phyloP scores from a whole-genome alignment of 2,888 invertebrate genomes.

The Criorhina ranunculi region DNA sequence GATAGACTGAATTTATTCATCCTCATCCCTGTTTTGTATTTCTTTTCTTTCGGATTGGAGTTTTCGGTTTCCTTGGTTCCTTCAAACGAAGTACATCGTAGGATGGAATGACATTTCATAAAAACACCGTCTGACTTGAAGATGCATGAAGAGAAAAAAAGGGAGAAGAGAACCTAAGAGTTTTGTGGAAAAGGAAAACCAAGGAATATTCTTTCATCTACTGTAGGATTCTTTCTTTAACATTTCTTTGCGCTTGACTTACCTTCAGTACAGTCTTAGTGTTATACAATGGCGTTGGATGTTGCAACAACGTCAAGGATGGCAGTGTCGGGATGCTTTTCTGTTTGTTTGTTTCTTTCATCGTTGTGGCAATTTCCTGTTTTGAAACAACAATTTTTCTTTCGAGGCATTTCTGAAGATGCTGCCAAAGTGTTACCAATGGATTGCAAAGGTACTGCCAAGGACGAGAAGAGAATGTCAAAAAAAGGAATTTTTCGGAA shows the following conservation, averaged over 20 bases:
- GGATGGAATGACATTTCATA: conserved; percentile 64
- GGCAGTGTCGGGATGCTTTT: conserved; percentile 17
- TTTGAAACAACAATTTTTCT: conserved; percentile 18
- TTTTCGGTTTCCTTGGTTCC: conserved; percentile 30
- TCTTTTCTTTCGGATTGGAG: conserved; percentile 17
- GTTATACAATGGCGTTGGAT: conserved; percentile 59
- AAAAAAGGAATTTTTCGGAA: too few relatives aligned
- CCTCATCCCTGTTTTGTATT: conserved; percentile 37
- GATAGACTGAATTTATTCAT: conserved; percentile 49
- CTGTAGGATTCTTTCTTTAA: conserved; percentile 36
- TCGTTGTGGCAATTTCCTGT: conserved; percentile 54
- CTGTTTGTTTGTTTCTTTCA: conserved; percentile 35
- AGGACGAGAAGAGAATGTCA: too few relatives aligned
- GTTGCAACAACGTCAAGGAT: conserved; percentile 34
- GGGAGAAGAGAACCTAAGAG: neutral
- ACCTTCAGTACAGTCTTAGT: conserved; percentile 61
- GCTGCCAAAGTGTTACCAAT: conserved; percentile 19
- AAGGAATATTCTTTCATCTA: conserved; percentile 59
- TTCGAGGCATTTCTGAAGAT: neutral
- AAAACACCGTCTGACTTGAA: conserved; percentile 58
- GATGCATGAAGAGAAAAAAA: conserved; percentile 36
- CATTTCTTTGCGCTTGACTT: conserved; percentile 63
- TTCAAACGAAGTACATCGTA: conserved; percentile 21
- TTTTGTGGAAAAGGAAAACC: conserved; percentile 38
- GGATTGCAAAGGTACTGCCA: neutral